These are phyloP conservation scores for Apantesis nais DNA, from an alignment of 2,888 invertebrate species.

Conservation along the genomic window DNA sequence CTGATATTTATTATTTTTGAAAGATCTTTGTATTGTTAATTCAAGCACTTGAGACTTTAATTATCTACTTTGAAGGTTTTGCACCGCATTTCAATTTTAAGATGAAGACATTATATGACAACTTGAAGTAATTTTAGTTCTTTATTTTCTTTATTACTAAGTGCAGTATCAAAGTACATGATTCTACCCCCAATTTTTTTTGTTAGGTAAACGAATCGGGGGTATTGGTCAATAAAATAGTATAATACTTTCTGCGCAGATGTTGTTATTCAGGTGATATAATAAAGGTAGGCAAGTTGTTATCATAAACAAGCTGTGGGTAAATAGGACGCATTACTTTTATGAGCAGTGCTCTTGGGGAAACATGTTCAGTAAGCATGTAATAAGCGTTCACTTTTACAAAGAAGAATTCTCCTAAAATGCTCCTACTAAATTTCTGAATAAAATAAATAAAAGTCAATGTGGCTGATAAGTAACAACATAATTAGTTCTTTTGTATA, in stretches of 20 bases:
- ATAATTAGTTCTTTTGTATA: constrained; percentile 7
- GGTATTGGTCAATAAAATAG: constrained; percentile 35
- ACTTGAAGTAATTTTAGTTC: constrained; percentile 11
- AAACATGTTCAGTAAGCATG: constrained; percentile 35
- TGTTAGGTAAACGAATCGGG: constrained; percentile 22
- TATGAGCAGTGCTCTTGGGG: constrained; percentile 53
- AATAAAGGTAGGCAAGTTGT: constrained; percentile 33
- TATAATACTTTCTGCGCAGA: constrained; percentile 33
- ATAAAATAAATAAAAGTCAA: constrained; percentile 15
- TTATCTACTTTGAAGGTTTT: constrained; percentile 17
- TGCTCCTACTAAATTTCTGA: constrained; percentile 18
- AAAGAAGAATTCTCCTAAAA: constrained; percentile 17
- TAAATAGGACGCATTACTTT: constrained; percentile 47
- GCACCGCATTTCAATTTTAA: constrained; percentile 10
- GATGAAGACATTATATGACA: constrained; percentile 3
- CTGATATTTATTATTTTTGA: constrained; percentile 48
- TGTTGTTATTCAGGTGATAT: constrained; percentile 23
- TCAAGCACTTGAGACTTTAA: constrained; percentile 33
- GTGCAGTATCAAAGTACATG: constrained; percentile 1
- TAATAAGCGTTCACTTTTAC: constrained; percentile 39
- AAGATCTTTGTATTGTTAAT: constrained; percentile 37
- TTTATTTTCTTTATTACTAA: constrained; percentile 3
- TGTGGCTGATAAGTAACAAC: background rate
- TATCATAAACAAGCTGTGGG: constrained; percentile 51
- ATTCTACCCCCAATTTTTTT: constrained; percentile 13